These are phyloP conservation scores for Fregetta grallaria DNA, from an alignment of 2,113 vertebrate genomes.

Conservation along the genomic window DNA sequence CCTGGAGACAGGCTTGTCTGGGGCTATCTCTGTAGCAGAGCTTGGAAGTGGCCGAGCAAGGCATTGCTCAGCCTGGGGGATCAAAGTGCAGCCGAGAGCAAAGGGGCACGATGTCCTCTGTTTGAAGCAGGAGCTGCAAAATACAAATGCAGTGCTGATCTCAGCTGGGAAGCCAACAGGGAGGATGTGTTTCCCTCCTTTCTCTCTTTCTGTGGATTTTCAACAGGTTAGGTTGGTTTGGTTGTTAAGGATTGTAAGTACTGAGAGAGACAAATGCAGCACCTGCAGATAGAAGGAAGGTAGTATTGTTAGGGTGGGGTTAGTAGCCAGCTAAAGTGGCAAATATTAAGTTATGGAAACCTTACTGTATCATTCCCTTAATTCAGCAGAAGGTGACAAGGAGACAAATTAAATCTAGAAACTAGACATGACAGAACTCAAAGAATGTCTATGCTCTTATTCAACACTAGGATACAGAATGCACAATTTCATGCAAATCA, in stretches of 20 bases:
- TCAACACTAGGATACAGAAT: conserved; percentile 39
- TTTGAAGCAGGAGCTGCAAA: neutral
- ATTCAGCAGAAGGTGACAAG: conserved; percentile 17
- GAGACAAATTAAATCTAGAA: conserved; percentile 36
- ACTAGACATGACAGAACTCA: neutral
- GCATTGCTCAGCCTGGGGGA: neutral
- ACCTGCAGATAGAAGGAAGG: neutral
- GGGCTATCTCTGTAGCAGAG: neutral
- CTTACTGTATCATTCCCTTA: neutral
- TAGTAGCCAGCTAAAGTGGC: neutral
- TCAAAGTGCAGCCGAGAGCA: neutral
- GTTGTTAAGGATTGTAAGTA: neutral
- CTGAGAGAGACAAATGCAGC: neutral
- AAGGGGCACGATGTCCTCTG: neutral
- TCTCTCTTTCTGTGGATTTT: neutral
- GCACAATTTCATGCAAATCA: conserved; percentile 59
- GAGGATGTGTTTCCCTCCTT: neutral
- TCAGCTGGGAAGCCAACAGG: neutral
- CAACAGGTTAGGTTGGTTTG: neutral
- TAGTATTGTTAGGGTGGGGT: neutral
- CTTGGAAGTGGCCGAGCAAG: neutral
- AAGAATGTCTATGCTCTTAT: conserved; percentile 1
- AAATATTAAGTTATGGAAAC: neutral
- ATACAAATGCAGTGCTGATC: neutral
- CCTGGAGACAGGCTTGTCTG: conserved; percentile 2